Percentiles rank a stretch among this genome's conserved stretches.
Conservation (phyloP, 2,113 vertebrate genomes). For the Rostratula benghalensis region DNA sequence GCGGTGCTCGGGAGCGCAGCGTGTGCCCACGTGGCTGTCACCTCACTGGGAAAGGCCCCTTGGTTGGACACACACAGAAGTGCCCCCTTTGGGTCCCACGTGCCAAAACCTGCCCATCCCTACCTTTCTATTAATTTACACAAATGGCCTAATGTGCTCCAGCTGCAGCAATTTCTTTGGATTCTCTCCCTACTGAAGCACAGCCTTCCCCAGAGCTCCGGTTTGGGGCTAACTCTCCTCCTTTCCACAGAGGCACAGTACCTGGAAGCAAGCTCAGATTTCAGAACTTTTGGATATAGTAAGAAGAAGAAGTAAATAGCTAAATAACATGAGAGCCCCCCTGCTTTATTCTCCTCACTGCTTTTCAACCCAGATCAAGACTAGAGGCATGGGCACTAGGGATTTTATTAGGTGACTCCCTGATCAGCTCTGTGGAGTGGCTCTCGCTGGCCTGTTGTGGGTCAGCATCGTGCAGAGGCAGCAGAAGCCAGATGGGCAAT, state of each 20-base stretch:
- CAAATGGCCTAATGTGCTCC: neutral
- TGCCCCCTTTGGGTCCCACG: fast-evolving
- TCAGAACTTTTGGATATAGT: neutral
- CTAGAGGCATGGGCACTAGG: neutral
- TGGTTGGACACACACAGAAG: neutral
- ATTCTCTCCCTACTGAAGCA: neutral
- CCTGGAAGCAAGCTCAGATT: neutral
- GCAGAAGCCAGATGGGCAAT: neutral
- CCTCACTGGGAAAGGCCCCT: neutral
- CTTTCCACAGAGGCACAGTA: neutral
- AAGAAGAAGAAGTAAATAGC: neutral
- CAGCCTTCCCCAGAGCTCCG: neutral
- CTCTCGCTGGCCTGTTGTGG: neutral
- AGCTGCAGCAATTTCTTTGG: neutral
- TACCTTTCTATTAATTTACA: fast-evolving
- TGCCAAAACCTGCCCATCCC: neutral
- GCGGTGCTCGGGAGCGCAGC: fast-evolving
- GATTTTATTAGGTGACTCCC: neutral
- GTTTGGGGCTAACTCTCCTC: neutral
- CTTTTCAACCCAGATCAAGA: neutral
- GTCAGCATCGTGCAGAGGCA: neutral
- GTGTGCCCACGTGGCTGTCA: neutral
- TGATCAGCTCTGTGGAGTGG: neutral
- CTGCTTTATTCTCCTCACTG: neutral
- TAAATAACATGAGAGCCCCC: neutral